Evolutionary conservation across 2,797 vertebrate species (phyloP), one percentile per base, ranked within the genome.

Genomic region (Linurgus olivaceus): DNA sequence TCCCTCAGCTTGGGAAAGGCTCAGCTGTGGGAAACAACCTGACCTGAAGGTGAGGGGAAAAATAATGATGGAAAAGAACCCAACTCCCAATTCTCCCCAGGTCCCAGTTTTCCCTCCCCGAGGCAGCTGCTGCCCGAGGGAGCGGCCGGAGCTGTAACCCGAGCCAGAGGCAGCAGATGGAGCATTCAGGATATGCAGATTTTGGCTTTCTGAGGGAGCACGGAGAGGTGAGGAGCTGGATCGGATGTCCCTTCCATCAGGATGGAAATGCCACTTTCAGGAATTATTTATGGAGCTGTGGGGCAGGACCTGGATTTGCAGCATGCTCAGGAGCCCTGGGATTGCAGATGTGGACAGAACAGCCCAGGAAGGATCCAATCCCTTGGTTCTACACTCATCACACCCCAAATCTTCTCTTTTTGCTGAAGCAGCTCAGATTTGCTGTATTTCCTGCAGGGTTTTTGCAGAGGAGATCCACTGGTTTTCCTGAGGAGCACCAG

Each of bases 111-210:
- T 18, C 61, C 62, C 54, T 75, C 16, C 28, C 68, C 10, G 35
- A 72, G 57, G 47, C 35, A 42, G 59, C 17, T 12, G 65, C 82
- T 59, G 71, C 52, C 78, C 0, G 1, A 17, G 31, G 55, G n/a
- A 72, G 62, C 1, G 7, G 38, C 74, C 5, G 3, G 62, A 58
- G 71, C 77, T 7, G 14, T 35, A 29, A 61, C n/a, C 3, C 1
- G 72, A 72, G 72, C 47, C 51, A 37, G 57, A 28, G 7, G 55
- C 65, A 62, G 87, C 85, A 84, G 93, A 67, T 82, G 91, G 86
- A 16, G 25, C 28, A 8, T 17, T 31, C 71, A 47, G 84, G 61
- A 77, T 24, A 77, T 42, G 57, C 68, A 85, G 93, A 37, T 91
- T 78, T 77, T 6, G 71, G 71, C 52, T 81, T 82, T 44, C n/a